Conservation (phyloP, 2,888 invertebrate species). For the Plebejus anna region DNA sequence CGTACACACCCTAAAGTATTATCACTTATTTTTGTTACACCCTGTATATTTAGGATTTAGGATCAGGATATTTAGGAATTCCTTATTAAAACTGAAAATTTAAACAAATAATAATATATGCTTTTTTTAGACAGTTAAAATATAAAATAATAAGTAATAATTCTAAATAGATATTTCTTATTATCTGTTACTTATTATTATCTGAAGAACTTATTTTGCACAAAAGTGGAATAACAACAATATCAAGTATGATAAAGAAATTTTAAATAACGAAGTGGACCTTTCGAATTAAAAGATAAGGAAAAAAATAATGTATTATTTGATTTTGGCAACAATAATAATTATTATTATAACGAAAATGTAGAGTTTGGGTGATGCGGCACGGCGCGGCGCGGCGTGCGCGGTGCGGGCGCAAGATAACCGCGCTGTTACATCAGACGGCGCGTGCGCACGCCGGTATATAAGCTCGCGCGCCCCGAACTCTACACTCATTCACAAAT, state of each 20-base stretch:
- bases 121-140: not conserved
- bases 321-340: not conserved
- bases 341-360: not conserved
- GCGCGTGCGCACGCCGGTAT: slow-evolving; percentile 59
- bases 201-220: not conserved
- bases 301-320: not conserved
- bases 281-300: slow-evolving; percentile 8
- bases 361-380: slow-evolving; percentile 14
- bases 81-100: not conserved
- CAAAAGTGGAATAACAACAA: not conserved
- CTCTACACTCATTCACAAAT: slow-evolving; percentile 62
- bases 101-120: not conserved
- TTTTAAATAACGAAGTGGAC: not conserved
- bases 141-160: not conserved
- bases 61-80: too few relatives aligned
- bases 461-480: slow-evolving; percentile 50
- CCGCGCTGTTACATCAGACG: slow-evolving; percentile 62
- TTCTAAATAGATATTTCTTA: not conserved
- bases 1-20: too few relatives aligned
- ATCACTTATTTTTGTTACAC: too few relatives aligned
- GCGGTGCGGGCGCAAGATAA: slow-evolving; percentile 56
- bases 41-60: too few relatives aligned
- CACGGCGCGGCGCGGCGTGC: slow-evolving; percentile 31
- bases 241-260: not conserved
- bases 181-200: not conserved